phyloP scores from a whole-genome alignment of 92 coral and sea anemone genomes.

The Nematostella vectensis region DNA sequence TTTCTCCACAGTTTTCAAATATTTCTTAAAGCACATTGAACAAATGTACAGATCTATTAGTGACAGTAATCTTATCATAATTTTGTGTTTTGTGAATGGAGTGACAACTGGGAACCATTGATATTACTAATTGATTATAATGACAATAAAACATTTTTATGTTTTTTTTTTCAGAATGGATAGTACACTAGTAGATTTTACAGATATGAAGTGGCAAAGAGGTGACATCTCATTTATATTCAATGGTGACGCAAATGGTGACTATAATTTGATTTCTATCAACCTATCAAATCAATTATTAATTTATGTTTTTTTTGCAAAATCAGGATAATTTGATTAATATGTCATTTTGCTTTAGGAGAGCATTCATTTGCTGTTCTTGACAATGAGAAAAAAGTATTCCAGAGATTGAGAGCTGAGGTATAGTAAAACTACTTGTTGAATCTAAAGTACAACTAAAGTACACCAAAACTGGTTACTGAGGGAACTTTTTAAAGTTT shows the following conservation, averaged over 20 bases:
- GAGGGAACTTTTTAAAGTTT: too few species aligned
- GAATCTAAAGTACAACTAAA: too few species aligned
- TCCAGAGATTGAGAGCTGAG: slow-evolving; percentile 86
- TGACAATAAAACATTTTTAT: too few species aligned
- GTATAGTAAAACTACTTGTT: too few species aligned
- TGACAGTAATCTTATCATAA: too few species aligned
- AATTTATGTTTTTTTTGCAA: neutral
- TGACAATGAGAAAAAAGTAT: slow-evolving; percentile 92
- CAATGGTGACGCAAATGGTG: slow-evolving; percentile 96
- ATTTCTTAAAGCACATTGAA: too few species aligned
- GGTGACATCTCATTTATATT: slow-evolving; percentile 88
- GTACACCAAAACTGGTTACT: too few species aligned
- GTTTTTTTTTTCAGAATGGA: slow-evolving; percentile 60
- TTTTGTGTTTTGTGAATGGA: too few species aligned
- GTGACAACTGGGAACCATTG: too few species aligned
- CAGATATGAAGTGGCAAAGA: slow-evolving; percentile 99
- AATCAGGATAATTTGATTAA: neutral
- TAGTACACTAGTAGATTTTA: slow-evolving; percentile 90
- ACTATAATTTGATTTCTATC: neutral
- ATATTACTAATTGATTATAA: too few species aligned
- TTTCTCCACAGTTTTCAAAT: too few species aligned
- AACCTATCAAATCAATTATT: neutral
- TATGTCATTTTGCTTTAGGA: slow-evolving; percentile 22
- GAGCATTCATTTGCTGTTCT: slow-evolving; percentile 86
- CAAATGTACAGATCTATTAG: too few species aligned